Evolutionary conservation across 2,797 vertebrate species (phyloP).

Genomic region (Anguilla anguilla): DNA sequence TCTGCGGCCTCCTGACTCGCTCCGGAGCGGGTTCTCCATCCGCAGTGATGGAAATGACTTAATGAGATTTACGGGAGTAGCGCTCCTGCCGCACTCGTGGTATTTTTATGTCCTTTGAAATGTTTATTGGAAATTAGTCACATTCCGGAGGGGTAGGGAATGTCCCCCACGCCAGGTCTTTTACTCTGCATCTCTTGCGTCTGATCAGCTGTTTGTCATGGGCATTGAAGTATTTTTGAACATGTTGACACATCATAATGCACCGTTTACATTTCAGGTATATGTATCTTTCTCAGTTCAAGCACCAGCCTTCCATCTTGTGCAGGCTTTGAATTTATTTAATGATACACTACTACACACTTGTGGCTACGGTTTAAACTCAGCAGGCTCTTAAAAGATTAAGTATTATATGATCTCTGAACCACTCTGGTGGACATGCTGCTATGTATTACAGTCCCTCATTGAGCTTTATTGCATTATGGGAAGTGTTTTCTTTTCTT

Average conservation of each 20-base stretch:
- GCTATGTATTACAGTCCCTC: background rate
- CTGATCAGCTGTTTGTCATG: background rate
- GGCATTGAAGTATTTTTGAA: background rate
- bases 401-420: background rate
- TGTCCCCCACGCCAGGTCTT: slow-evolving; percentile 36
- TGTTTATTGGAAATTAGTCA: slow-evolving; percentile 24
- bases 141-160: slow-evolving; percentile 9
- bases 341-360: background rate
- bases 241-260: background rate
- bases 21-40: background rate
- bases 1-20: background rate
- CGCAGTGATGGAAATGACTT: background rate
- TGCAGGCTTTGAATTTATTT: background rate
- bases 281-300: background rate
- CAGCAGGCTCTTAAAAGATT: background rate
- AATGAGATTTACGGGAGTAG: slow-evolving; percentile 20
- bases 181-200: background rate
- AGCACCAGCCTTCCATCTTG: background rate
- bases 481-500: background rate
- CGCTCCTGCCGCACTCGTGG: background rate
- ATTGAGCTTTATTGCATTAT: background rate
- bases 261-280: background rate
- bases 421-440: background rate
- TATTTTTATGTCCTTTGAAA: slow-evolving; percentile 28
- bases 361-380: background rate